phyloP scores from a whole-genome alignment of 2,797 vertebrate genomes.

The Tapirus indicus region DNA sequence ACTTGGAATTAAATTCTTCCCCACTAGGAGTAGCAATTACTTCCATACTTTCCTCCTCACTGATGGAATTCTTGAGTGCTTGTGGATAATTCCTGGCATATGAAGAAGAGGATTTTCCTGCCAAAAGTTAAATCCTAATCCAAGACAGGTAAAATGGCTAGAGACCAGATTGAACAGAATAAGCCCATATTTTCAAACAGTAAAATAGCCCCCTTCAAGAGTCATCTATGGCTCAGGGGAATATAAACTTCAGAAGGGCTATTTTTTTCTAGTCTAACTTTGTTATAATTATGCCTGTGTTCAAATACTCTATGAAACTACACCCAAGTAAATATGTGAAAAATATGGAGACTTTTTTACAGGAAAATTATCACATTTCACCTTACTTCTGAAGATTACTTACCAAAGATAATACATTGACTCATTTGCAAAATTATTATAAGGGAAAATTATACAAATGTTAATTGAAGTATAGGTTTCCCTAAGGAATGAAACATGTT shows the following conservation, averaged over 20 bases:
- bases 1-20: neutral
- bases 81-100: neutral
- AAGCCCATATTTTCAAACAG: neutral
- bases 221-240: neutral
- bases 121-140: constrained; percentile 6
- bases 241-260: neutral
- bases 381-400: neutral
- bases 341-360: neutral
- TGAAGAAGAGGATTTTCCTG: neutral
- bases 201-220: neutral
- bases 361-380: neutral
- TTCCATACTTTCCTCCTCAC: neutral
- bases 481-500: neutral
- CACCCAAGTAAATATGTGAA: neutral
- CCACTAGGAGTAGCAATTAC: neutral
- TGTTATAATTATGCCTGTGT: neutral
- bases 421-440: neutral
- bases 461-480: neutral
- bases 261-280: neutral
- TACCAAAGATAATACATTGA: neutral
- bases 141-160: neutral
- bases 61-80: neutral
- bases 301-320: neutral
- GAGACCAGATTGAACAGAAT: neutral
- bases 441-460: neutral